These are phyloP conservation scores for Ctenodactylus gundi DNA, from an alignment of 2,113 vertebrate genomes.

Conservation along the genomic window DNA sequence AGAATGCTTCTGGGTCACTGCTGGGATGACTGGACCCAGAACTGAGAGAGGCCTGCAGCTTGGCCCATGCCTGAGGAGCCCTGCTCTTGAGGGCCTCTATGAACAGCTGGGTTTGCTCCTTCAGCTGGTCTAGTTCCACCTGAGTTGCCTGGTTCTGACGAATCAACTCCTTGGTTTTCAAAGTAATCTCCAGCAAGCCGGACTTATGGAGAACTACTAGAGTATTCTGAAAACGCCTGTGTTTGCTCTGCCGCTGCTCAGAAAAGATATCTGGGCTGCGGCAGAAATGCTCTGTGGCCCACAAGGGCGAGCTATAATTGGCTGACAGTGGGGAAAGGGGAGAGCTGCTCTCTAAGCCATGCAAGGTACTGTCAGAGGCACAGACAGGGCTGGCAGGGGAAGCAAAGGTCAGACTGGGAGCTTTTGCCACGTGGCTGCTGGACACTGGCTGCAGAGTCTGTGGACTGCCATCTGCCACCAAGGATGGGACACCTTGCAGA, in stretches of 20 bases:
- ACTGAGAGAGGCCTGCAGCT: constrained; percentile 87
- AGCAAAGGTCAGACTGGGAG: constrained; percentile 74
- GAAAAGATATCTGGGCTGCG: constrained; percentile 73
- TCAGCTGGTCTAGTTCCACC: constrained; percentile 89
- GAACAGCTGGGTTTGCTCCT: constrained; percentile 91
- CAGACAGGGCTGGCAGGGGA: constrained; percentile 81
- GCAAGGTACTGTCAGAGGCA: constrained; percentile 72
- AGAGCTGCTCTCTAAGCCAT: constrained; percentile 66
- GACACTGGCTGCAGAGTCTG: constrained; percentile 71
- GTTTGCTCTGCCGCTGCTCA: constrained; percentile 82
- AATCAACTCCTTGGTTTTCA: constrained; percentile 96
- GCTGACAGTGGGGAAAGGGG: constrained; percentile 61
- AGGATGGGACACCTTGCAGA: constrained; percentile 75
- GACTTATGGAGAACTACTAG: constrained; percentile 91
- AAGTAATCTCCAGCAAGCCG: constrained; percentile 91
- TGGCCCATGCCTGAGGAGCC: constrained; percentile 91
- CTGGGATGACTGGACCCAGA: constrained; percentile 58
- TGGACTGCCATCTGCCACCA: constrained; percentile 76
- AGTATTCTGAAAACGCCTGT: constrained; percentile 92
- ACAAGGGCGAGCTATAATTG: constrained; percentile 70
- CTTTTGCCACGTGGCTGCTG: constrained; percentile 76
- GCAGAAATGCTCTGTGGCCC: constrained; percentile 78
- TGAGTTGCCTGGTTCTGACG: constrained; percentile 93
- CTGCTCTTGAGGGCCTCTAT: constrained; percentile 89
- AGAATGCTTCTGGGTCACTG: constrained; percentile 64